Evolutionary conservation across 2,113 vertebrate genomes (phyloP).

Genomic region (Echinops telfairi): DNA sequence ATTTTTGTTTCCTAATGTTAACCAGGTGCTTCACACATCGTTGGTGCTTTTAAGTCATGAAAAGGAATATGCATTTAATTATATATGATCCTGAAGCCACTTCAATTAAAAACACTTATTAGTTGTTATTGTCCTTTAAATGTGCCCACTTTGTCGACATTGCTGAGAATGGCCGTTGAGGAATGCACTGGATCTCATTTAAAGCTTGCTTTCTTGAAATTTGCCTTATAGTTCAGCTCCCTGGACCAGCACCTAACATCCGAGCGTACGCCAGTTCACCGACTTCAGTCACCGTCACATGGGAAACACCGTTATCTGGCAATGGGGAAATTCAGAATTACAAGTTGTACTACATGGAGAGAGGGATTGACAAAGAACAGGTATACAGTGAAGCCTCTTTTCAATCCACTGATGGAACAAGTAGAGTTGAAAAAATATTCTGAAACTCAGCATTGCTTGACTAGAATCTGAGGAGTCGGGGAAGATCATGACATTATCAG

Average conservation of each 20-base stretch:
- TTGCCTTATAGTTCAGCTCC: constrained; percentile 93
- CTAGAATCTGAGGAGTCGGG: not conserved
- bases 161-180: not conserved
- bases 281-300: constrained; percentile 91
- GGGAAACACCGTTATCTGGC: constrained; percentile 95
- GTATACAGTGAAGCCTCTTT: constrained; percentile 82
- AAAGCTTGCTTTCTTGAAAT: constrained; percentile 5
- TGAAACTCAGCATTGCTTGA: not conserved
- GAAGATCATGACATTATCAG: not conserved
- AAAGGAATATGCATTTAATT: constrained; percentile 42
- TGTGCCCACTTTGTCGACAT: not conserved
- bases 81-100: constrained; percentile 24
- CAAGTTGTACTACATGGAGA: constrained; percentile 97
- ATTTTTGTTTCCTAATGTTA: too few relatives aligned
- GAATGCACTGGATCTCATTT: not conserved
- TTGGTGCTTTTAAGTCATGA: constrained; percentile 38
- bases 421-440: constrained; percentile 44
- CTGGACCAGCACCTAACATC: constrained; percentile 96
- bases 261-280: constrained; percentile 89
- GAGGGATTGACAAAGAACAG: constrained; percentile 92
- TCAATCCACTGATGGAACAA: not conserved
- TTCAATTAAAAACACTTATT: not conserved
- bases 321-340: constrained; percentile 97
- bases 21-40: constrained; percentile 1
- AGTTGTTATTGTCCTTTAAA: constrained; percentile 18